These are phyloP conservation scores for Probaryconus sp. DNA, from an alignment of 1,140 invertebrate genomes.

Conservation along the genomic window DNA sequence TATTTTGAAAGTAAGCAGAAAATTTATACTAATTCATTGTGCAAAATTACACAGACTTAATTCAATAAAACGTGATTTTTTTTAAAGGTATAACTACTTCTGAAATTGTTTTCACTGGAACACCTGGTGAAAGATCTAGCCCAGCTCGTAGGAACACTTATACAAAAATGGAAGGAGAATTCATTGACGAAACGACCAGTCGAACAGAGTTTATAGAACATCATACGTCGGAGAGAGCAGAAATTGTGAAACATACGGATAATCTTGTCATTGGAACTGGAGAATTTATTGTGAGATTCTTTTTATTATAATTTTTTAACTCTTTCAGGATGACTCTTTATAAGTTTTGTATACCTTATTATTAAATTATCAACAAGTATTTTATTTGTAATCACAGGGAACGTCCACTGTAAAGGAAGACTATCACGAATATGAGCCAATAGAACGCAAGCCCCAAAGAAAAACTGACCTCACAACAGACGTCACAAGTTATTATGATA, in stretches of 20 bases:
- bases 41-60: slow-evolving; percentile 61
- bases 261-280: slow-evolving; percentile 83
- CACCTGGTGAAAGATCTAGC: slow-evolving; percentile 81
- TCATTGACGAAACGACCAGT: slow-evolving; percentile 83
- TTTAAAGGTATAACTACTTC: slow-evolving; percentile 81
- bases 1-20: slow-evolving; percentile 78
- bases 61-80: no score
- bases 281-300: slow-evolving; percentile 75
- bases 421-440: slow-evolving; percentile 73
- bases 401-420: slow-evolving; percentile 77
- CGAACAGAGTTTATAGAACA: slow-evolving; percentile 83
- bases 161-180: slow-evolving; percentile 87
- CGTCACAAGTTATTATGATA: slow-evolving; percentile 66
- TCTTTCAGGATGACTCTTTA: no score
- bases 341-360: no score
- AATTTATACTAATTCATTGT: no score
- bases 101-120: slow-evolving; percentile 83
- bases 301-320: neutral
- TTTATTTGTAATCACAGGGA: slow-evolving; percentile 67
- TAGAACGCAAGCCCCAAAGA: slow-evolving; percentile 68
- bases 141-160: slow-evolving; percentile 88
- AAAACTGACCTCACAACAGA: slow-evolving; percentile 51
- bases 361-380: no score
- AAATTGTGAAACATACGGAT: slow-evolving; percentile 81
- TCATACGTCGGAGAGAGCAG: slow-evolving; percentile 78